These are phyloP conservation scores for Gallinago jamesoni DNA, from an alignment of 2,113 vertebrate species.

Conservation along the genomic window DNA sequence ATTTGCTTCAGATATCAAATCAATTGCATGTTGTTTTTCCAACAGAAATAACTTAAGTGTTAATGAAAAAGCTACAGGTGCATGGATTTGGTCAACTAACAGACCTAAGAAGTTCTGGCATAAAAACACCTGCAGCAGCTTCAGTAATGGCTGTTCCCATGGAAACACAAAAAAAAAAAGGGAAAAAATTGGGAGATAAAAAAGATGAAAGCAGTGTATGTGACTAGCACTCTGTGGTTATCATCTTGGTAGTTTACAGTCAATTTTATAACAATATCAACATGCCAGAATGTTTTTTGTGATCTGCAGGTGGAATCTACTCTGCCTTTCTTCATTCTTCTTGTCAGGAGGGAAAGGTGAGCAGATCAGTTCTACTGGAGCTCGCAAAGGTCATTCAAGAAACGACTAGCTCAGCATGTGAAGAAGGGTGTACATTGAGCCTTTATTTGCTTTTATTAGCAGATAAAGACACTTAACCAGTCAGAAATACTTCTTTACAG, in stretches of 20 bases:
- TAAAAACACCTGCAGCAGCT: not conserved
- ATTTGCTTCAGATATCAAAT: not conserved
- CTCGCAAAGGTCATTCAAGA: not conserved
- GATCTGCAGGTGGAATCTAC: not conserved
- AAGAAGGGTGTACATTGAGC: not conserved
- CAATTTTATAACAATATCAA: not conserved
- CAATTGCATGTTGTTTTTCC: not conserved
- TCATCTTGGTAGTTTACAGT: not conserved
- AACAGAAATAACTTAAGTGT: not conserved
- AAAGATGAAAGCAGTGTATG: not conserved
- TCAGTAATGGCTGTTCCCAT: not conserved
- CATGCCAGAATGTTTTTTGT: not conserved
- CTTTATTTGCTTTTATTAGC: not conserved
- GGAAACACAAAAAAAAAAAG: not conserved
- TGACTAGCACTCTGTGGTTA: not conserved
- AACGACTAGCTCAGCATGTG: not conserved
- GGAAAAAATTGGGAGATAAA: not conserved
- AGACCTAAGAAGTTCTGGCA: not conserved
- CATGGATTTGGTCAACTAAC: not conserved
- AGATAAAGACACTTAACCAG: not conserved
- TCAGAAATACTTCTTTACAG: not conserved
- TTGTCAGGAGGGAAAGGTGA: not conserved
- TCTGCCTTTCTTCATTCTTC: not conserved
- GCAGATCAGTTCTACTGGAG: not conserved
- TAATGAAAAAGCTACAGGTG: constrained; percentile 15